Evolutionary conservation across 53 echinoderm and acorn worm genomes (phyloP).

Genomic region (Stichopus horrens): DNA sequence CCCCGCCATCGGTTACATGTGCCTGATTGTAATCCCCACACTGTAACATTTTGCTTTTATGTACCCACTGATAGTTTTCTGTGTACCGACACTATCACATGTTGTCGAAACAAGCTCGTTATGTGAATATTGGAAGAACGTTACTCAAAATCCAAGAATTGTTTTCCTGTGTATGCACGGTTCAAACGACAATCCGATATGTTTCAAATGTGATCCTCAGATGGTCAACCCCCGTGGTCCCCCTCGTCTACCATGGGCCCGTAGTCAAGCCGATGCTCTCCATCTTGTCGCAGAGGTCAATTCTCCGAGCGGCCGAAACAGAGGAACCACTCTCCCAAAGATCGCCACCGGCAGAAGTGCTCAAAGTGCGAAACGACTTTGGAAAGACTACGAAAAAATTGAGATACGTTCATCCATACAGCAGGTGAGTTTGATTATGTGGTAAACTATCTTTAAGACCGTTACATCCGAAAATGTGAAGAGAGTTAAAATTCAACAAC

Average conservation of each 20-base stretch:
- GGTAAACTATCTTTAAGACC: neutral
- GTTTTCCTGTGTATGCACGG: neutral
- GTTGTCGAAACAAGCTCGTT: too few species aligned
- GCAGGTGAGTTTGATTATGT: slow-evolving; percentile 51
- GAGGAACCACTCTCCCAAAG: slow-evolving; percentile 63
- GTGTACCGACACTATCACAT: too few species aligned
- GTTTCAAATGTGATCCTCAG: neutral
- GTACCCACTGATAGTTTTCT: too few species aligned
- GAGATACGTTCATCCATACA: slow-evolving; percentile 62
- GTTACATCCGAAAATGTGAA: neutral
- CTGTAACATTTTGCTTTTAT: too few species aligned
- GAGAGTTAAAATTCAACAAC: too few species aligned
- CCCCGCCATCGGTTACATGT: too few species aligned
- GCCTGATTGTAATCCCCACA: too few species aligned
- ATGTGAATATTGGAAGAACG: too few species aligned
- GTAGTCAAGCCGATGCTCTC: slow-evolving; percentile 1
- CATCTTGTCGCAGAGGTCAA: slow-evolving; percentile 29
- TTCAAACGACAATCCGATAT: neutral
- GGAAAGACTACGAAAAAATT: slow-evolving; percentile 68
- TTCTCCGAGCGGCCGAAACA: slow-evolving; percentile 16
- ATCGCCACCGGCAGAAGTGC: slow-evolving; percentile 75
- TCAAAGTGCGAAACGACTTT: slow-evolving; percentile 79
- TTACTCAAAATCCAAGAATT: too few species aligned
- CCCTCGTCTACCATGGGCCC: neutral
- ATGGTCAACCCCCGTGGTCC: neutral